These are phyloP conservation scores for Petaurus breviceps DNA, from an alignment of 2,113 vertebrate genomes.

Conservation along the genomic window DNA sequence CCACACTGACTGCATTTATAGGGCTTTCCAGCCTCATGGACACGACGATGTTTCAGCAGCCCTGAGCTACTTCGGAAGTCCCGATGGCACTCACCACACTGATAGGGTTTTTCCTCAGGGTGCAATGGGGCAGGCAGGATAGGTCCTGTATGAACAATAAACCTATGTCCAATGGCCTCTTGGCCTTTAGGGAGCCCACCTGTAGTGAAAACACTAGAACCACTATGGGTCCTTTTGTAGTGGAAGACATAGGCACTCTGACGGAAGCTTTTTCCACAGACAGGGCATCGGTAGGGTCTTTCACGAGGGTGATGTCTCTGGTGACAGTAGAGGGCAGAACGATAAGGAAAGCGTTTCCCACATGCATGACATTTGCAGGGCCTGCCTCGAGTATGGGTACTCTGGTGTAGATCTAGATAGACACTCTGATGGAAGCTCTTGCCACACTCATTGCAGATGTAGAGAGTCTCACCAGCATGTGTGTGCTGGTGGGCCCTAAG, in stretches of 20 bases:
- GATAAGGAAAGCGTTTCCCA: constrained; percentile 52
- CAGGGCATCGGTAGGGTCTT: not conserved
- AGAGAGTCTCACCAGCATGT: constrained; percentile 44
- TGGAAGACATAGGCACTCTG: constrained; percentile 58
- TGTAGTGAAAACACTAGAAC: not conserved
- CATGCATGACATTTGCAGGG: constrained; percentile 22
- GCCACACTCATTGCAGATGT: constrained; percentile 63
- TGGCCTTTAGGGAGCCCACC: not conserved
- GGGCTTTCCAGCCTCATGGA: not conserved
- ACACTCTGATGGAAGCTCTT: constrained; percentile 59
- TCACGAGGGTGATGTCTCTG: constrained; percentile 24
- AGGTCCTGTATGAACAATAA: not conserved
- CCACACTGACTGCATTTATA: constrained; percentile 26
- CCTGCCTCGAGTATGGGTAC: not conserved
- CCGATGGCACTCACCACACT: not conserved
- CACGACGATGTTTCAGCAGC: constrained; percentile 11
- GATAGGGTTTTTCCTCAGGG: fast-evolving
- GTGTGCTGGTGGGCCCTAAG: not conserved
- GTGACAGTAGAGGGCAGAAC: constrained; percentile 6
- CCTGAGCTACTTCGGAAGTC: not conserved
- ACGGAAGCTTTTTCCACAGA: constrained; percentile 41
- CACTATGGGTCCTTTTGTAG: not conserved
- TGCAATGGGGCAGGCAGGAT: fast-evolving
- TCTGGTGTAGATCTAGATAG: constrained; percentile 41
- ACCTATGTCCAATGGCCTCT: not conserved